Base-by-base conservation (phyloP, 2,797 vertebrate species). In the Helostoma temminkii region DNA sequence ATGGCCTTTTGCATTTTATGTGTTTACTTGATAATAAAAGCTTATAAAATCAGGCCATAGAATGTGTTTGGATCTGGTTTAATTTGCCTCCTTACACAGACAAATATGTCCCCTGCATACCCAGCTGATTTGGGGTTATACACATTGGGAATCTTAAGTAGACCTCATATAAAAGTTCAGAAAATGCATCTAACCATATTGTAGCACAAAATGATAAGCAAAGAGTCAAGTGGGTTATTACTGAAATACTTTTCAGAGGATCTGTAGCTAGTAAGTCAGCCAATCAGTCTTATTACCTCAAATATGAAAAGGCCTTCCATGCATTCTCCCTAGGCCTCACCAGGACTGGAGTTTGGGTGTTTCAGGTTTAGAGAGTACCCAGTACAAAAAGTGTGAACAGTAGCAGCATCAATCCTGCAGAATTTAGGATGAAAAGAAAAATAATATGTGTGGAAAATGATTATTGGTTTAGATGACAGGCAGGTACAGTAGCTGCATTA, bases 191-290 rank as follows among this genome's bases (percentile, higher is more conserved):
- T 45, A 22, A 55, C 71, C 36, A 58, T 71, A 47, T 28, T 78
- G 76, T 88, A 81, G 77, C 83, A 85, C 76, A 82, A 84, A 66
- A 56, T 52, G 48, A 79, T 84, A 83, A 83, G 82, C 87, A 88
- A 84, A 72, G 66, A 10, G 16, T 67, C 26, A 75, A 71, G 55
- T 68, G 41, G 66, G 52, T 14, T 58, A 67, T n/a, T 63, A 53
- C 56, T 66, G 52, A 80, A 76, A 64, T 70, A 66, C 15, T 16
- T n/a, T 62, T 68, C 69, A 46, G 37, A 77, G 57, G 77, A 78
- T 71, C 45, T 76, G 56, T 74, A 85, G 80, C 67, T 62, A 76
- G 49, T 36, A 61, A 71, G 46, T 71, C 32, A 63, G 75, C 60
- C 58, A 67, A 56, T 78, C 49, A 61, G 59, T 28, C 62, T 53